Conservation (phyloP, 2,888 invertebrate genomes). For the Cryptus armator region DNA sequence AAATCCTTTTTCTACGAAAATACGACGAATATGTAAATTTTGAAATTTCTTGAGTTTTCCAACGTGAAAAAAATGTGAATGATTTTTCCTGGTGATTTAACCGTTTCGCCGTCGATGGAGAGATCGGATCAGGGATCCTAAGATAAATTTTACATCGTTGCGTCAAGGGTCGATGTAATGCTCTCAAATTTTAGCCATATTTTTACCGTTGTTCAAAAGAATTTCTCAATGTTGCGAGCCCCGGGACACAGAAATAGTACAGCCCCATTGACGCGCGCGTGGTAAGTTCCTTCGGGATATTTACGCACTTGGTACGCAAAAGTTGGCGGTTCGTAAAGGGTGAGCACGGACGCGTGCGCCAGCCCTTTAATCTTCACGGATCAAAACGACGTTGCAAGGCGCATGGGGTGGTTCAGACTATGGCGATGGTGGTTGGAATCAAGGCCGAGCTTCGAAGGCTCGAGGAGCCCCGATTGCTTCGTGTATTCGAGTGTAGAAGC, state of each 20-base stretch:
- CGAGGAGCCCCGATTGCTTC: slow-evolving; percentile 82
- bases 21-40: too few relatives aligned
- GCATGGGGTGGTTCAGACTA: slow-evolving; percentile 41
- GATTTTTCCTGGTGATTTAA: too few relatives aligned
- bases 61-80: too few relatives aligned
- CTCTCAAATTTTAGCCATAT: too few relatives aligned
- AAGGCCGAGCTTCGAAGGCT: slow-evolving; percentile 61
- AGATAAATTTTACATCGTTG: too few relatives aligned
- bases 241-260: slow-evolving; percentile 27
- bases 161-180: too few relatives aligned
- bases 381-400: slow-evolving; percentile 79
- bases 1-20: too few relatives aligned
- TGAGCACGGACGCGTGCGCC: slow-evolving; percentile 70
- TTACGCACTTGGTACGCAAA: slow-evolving; percentile 75
- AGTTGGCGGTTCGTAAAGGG: slow-evolving; percentile 69
- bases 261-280: not conserved
- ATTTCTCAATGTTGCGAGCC: not conserved
- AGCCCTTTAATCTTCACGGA: slow-evolving; percentile 84
- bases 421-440: slow-evolving; percentile 40
- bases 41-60: too few relatives aligned
- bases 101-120: too few relatives aligned
- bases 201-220: too few relatives aligned
- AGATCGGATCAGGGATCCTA: too few relatives aligned
- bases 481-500: slow-evolving; percentile 81
- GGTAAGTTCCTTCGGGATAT: slow-evolving; percentile 72